Evolutionary conservation across 2,113 vertebrate species (phyloP).

Genomic region (Malaclemys terrapin): DNA sequence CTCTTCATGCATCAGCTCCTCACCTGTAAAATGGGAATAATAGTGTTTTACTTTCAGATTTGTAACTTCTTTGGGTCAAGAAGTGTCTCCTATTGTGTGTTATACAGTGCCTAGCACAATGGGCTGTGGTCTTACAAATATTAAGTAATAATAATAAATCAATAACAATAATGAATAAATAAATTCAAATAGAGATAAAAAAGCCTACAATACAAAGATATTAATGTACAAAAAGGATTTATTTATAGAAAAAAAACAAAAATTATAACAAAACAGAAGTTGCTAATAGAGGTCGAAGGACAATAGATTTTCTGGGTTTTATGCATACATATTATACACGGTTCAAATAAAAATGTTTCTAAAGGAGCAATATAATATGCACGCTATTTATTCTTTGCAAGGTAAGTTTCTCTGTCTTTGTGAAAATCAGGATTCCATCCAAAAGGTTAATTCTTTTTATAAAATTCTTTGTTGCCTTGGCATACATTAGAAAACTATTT

Average conservation of each 20-base stretch:
- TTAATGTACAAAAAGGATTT: background rate
- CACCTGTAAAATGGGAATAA: background rate
- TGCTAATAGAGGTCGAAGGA: background rate
- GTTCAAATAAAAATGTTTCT: background rate
- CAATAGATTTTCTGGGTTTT: background rate
- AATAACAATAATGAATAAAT: background rate
- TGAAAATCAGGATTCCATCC: background rate
- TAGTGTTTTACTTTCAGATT: background rate
- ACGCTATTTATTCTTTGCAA: background rate
- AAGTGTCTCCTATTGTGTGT: background rate
- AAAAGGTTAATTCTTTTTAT: background rate
- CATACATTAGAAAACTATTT: background rate
- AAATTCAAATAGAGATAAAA: background rate
- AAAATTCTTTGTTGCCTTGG: background rate
- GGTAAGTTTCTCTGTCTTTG: background rate
- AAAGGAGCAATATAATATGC: background rate
- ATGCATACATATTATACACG: background rate
- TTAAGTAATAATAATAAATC: background rate
- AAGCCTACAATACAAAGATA: background rate
- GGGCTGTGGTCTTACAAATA: background rate
- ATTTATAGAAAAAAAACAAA: background rate
- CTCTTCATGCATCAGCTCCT: background rate
- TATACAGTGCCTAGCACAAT: too few relatives aligned
- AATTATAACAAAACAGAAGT: background rate
- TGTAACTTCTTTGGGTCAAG: background rate